Percentiles rank a stretch among this genome's conserved stretches.
phyloP scores from a whole-genome alignment of 1,140 invertebrate genomes.

The Lordiphosa stackelbergi region DNA sequence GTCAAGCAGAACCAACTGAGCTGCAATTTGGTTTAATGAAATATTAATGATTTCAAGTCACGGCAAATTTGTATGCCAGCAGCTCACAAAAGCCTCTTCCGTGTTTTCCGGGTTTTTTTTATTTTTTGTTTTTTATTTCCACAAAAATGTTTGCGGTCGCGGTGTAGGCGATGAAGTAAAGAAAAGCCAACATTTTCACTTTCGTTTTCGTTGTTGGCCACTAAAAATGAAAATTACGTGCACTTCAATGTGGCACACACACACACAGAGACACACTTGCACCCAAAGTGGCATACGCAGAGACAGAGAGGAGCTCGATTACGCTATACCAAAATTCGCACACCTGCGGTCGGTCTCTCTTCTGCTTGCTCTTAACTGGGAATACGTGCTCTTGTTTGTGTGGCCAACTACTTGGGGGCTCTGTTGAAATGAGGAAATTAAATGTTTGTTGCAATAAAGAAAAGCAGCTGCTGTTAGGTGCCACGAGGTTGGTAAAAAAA shows the following conservation, averaged over 20 bases:
- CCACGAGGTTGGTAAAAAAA: slow-evolving; percentile 30
- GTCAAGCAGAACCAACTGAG: slow-evolving; percentile 26
- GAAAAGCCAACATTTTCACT: slow-evolving; percentile 62
- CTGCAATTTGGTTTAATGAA: slow-evolving; percentile 22
- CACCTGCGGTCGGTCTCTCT: slow-evolving; percentile 6
- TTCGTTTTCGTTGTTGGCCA: slow-evolving; percentile 55
- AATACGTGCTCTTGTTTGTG: slow-evolving; percentile 17
- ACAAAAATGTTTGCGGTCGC: slow-evolving; percentile 2
- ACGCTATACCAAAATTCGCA: slow-evolving; percentile 26
- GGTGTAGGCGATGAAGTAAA: slow-evolving; percentile 23
- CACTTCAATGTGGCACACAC: slow-evolving; percentile 53
- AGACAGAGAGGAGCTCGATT: slow-evolving; percentile 3
- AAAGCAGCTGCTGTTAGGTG: slow-evolving; percentile 28
- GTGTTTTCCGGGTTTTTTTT: slow-evolving; percentile 17
- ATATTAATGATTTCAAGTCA: slow-evolving; percentile 30
- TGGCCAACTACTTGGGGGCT: slow-evolving; percentile 19
- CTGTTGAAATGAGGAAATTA: slow-evolving; percentile 38
- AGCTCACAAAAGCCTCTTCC: slow-evolving; percentile 11
- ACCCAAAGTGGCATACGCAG: not conserved
- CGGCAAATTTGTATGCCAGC: slow-evolving; percentile 18
- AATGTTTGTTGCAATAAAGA: slow-evolving; percentile 41
- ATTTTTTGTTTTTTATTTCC: slow-evolving; percentile 18
- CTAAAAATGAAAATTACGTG: slow-evolving; percentile 62
- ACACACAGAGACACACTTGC: slow-evolving; percentile 14
- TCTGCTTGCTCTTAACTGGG: not conserved